phyloP scores from a whole-genome alignment of 2,797 vertebrate genomes.

The Sebastes melanostomus region DNA sequence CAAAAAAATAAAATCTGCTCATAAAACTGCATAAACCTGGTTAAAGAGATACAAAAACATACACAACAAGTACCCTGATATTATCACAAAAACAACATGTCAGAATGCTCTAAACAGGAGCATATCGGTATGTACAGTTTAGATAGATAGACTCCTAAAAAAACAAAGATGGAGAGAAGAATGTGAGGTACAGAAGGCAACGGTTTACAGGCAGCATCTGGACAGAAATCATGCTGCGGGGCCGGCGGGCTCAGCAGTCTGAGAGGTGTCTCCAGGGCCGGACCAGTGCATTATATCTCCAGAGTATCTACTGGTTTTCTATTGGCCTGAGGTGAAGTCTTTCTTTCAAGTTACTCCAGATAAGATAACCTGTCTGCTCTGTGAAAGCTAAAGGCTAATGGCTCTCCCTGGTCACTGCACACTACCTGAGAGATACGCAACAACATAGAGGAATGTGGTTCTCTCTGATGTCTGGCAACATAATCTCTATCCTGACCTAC shows the following conservation, averaged over 20 bases:
- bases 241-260: constrained; percentile 31
- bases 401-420: constrained; percentile 45
- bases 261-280: constrained; percentile 50
- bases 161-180: constrained; percentile 11
- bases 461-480: constrained; percentile 49
- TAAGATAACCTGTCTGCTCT: constrained; percentile 50
- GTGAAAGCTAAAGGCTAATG: constrained; percentile 53
- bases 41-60: constrained; percentile 27
- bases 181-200: constrained; percentile 49
- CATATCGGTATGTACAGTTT: constrained; percentile 18
- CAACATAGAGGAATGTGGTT: constrained; percentile 31
- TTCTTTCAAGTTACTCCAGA: constrained; percentile 51
- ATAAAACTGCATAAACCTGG: constrained; percentile 13
- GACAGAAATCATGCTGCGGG: constrained; percentile 29
- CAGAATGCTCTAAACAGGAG: constrained; percentile 7
- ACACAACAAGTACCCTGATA: constrained; percentile 73
- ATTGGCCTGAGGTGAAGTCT: constrained; percentile 55
- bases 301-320: constrained; percentile 36
- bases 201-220: constrained; percentile 50
- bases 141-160: constrained; percentile 18
- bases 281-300: constrained; percentile 28
- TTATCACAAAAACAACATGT: constrained; percentile 39
- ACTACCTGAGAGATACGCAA: constrained; percentile 37
- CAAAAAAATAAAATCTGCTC: background rate
- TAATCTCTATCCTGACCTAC: constrained; percentile 30